Evolutionary conservation across 2,797 vertebrate genomes (phyloP), one percentile per base, ranked within the genome.

Genomic region (Oceanodroma leucorhoa): DNA sequence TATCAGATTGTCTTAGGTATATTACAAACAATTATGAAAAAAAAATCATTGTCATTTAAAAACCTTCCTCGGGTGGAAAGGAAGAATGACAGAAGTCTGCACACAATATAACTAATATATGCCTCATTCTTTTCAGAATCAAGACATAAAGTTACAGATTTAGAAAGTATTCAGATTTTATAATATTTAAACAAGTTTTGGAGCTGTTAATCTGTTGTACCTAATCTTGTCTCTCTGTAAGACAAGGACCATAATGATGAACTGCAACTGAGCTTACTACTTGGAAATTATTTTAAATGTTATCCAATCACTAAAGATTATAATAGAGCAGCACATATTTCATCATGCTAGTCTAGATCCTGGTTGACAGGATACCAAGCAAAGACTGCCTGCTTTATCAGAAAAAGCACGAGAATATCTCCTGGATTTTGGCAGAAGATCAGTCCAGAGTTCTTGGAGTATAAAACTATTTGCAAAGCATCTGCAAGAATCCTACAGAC

Each of bases 371-470:
- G 24, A 73, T 51, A 79, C 8, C n/a, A 78, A 64, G 48, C 12
- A 73, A 81, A 94, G 45, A 60, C 51, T 61, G 38, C 27, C 66
- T 84, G 62, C 50, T 83, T 90, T 76, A 92, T 88, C 82, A 94
- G 54, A 71, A 89, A 78, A 82, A 88, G n/a, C 30, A 89, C 61
- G 9, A 79, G 53, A 90, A 15, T n/a, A 65, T 54, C 71, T 78
- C 72, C 72, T 61, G 48, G 46, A 83, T 86, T 89, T 81, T 93
- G 84, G 61, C 84, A 95, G 54, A 58, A 76, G 71, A 89, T 83
- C 65, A 81, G 34, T 87, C 82, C 79, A 58, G 57, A 67, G 55
- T 46, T 71, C 48, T 66, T 51, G 30, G 32, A 91, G 34, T 46
- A 73, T 9, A 54, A 36, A 75, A 71, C 12, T 51, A 60, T 41